A percentile compares a stretch with the other conserved stretches of the same genome.
These are phyloP conservation scores for Octomys mimax DNA, from an alignment of 2,797 vertebrate species.

Conservation along the genomic window DNA sequence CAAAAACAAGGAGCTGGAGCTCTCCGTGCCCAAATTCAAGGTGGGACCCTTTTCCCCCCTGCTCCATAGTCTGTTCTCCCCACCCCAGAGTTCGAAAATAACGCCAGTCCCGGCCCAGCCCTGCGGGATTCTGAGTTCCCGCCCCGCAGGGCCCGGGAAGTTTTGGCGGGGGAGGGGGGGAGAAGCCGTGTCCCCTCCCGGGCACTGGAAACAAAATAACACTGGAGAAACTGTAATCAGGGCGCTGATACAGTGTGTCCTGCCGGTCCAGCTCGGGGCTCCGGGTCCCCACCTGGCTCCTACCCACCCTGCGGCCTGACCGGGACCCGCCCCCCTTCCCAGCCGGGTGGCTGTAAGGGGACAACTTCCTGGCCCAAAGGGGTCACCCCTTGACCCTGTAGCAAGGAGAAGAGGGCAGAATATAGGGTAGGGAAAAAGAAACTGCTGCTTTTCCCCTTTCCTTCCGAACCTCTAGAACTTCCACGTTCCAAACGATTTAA, in stretches of 20 bases:
- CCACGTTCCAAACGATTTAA: conserved; percentile 82
- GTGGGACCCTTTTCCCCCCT: conserved; percentile 84
- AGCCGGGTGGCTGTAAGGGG: neutral
- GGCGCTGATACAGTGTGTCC: conserved; percentile 49
- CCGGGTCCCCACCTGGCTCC: neutral
- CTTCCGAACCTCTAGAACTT: conserved; percentile 83
- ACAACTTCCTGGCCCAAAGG: conserved; percentile 10
- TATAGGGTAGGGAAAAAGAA: conserved; percentile 73
- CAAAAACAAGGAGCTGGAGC: conserved; percentile 97
- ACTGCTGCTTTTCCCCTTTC: conserved; percentile 81
- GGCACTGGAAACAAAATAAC: conserved; percentile 66
- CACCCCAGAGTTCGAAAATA: conserved; percentile 81
- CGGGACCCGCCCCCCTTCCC: conserved; percentile 66
- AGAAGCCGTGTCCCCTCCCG: conserved; percentile 19
- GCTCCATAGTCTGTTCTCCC: neutral
- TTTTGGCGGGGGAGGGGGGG: conserved; percentile 74
- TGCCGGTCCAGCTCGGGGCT: neutral
- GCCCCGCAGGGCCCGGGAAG: conserved; percentile 64
- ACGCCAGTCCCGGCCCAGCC: conserved; percentile 77
- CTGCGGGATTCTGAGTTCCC: conserved; percentile 77
- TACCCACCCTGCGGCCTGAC: neutral
- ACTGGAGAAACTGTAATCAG: conserved; percentile 59
- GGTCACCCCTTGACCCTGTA: neutral
- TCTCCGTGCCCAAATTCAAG: conserved; percentile 99
- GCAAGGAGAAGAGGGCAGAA: conserved; percentile 39